These are phyloP conservation scores for Gnatocerus cornutus DNA, from an alignment of 2,888 invertebrate species.

Conservation along the genomic window DNA sequence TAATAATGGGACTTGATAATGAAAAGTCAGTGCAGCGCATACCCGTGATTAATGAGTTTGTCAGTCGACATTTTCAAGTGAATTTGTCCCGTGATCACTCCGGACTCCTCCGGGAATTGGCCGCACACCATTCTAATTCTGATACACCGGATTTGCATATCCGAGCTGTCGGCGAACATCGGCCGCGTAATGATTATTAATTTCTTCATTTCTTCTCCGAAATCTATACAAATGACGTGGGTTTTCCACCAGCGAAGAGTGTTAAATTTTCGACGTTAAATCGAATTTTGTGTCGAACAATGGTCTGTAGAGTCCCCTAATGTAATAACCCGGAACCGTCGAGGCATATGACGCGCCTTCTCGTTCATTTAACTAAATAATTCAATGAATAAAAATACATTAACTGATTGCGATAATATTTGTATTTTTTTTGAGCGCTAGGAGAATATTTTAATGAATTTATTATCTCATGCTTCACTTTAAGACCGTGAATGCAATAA, in stretches of 20 bases:
- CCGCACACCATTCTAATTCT: constrained; percentile 55
- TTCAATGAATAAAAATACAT: constrained; percentile 64
- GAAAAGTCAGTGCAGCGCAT: constrained; percentile 57
- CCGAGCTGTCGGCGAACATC: constrained; percentile 54
- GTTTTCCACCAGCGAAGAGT: background rate
- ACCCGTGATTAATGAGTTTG: constrained; percentile 62
- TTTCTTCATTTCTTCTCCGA: constrained; percentile 48
- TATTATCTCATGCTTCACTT: constrained; percentile 25
- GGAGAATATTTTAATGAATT: constrained; percentile 19
- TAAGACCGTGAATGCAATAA: constrained; percentile 42
- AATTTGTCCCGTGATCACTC: constrained; percentile 66
- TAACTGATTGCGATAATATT: constrained; percentile 60
- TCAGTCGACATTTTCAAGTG: constrained; percentile 63
- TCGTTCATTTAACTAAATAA: constrained; percentile 63
- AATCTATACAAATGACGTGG: constrained; percentile 3
- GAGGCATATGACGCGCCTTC: constrained; percentile 57
- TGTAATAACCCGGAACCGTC: constrained; percentile 57
- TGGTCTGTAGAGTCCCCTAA: constrained; percentile 15
- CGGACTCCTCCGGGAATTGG: constrained; percentile 52
- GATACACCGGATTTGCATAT: constrained; percentile 59
- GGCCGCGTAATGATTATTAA: constrained; percentile 54
- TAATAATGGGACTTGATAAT: constrained; percentile 52
- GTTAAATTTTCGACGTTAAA: background rate
- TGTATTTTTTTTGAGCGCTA: constrained; percentile 3
- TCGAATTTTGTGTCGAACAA: background rate